Base-by-base conservation (phyloP, 2,113 vertebrate species). In the Vulpes vulpes region DNA sequence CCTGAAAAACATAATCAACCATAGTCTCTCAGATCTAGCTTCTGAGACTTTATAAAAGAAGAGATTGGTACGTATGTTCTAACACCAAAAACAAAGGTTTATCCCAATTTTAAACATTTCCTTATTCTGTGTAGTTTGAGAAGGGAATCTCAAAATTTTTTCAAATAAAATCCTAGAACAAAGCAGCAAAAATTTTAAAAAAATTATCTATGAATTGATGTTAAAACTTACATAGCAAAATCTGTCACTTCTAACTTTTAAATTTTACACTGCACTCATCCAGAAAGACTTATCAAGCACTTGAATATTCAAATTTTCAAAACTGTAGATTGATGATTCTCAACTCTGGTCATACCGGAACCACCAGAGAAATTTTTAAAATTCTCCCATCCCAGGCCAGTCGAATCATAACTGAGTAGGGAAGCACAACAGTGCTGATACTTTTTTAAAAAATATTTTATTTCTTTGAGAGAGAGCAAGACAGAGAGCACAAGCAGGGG, bases 211-310 rank as follows among this genome's bases (percentile, higher is more conserved):
- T 94, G 74, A 57, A 49, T 69, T 71, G 55, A 67, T 83, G 38
- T 71, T 83, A 83, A 90, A 87, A 96, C 27, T 78, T 90, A 91
- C 74, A 53, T 53, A 78, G 30, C 51, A 97, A 95, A 96, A n/a
- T 64, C 74, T 38, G 35, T 85, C 91, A 76, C 64, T 94, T 76
- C 5, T 10, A 80, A 57, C 23, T 96, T 91, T 64, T 35, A 69
- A 43, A 30, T 96, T 91, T 94, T 87, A 90, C 8, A 60, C 20
- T 43, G 3, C 16, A 69, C 4, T 51, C 10, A 30, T 86, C 38
- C 14, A 55, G 11, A 74, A 82, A 17, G 9, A 92, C 81, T 95
- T 96, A 65, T 76, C 7, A 32, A 38, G 43, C 6, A 96, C 20
- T 94, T 38, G 51, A 2, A 59, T 19, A 85, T 38, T 35, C 1